These are phyloP conservation scores for Otis tarda DNA, from an alignment of 2,113 vertebrate species.

Conservation along the genomic window DNA sequence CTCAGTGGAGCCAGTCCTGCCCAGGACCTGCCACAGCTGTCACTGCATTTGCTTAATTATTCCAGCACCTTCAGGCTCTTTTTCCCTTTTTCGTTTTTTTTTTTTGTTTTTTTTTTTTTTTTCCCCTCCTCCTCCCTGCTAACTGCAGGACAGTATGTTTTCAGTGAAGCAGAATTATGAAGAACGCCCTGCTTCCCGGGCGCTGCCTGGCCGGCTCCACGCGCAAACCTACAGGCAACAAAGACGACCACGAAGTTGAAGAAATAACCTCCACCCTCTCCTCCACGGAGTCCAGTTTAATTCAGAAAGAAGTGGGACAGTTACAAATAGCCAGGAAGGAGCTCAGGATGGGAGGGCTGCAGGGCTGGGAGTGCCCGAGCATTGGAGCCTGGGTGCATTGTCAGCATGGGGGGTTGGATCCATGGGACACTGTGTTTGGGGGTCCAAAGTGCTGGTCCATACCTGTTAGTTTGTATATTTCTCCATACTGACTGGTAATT, in stretches of 20 bases:
- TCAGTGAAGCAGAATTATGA: slow-evolving; percentile 77
- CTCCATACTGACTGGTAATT: background rate
- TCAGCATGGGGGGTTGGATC: accelerated
- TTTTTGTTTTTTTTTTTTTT: too few relatives aligned
- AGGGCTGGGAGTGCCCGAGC: background rate
- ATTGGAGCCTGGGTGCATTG: accelerated
- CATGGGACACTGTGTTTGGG: accelerated
- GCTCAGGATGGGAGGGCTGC: background rate
- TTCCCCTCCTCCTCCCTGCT: background rate
- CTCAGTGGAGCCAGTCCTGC: slow-evolving; percentile 88
- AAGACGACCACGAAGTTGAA: slow-evolving; percentile 19
- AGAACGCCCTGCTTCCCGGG: slow-evolving; percentile 65
- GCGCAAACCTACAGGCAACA: slow-evolving; percentile 58
- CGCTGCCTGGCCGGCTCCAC: slow-evolving; percentile 43
- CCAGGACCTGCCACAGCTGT: slow-evolving; percentile 90
- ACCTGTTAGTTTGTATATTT: background rate
- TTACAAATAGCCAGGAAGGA: slow-evolving; percentile 30
- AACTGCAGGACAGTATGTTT: slow-evolving; percentile 79
- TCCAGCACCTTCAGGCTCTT: slow-evolving; percentile 81
- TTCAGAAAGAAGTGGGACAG: background rate
- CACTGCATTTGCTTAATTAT: slow-evolving; percentile 92
- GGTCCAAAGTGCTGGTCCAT: background rate
- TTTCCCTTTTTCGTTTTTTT: slow-evolving; percentile 39
- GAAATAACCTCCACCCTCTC: background rate
- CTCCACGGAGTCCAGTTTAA: accelerated